Base-by-base conservation (phyloP, 2,888 invertebrate species). In the Ethmia dodecea region DNA sequence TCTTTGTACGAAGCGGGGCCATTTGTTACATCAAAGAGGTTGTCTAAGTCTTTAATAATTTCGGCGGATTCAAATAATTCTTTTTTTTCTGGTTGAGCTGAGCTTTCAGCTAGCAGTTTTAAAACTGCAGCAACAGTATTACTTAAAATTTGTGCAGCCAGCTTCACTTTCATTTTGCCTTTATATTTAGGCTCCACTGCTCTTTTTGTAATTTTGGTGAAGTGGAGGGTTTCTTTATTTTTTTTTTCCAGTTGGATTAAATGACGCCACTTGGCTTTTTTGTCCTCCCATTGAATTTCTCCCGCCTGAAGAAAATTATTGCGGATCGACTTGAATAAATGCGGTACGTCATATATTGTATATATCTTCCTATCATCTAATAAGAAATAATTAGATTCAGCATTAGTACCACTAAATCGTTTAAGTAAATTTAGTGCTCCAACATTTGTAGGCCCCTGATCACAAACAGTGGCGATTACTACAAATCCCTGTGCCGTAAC, bases 61-160 rank as follows among this genome's bases (percentile, higher is more conserved):
- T 25, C 6, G 2, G 31, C 37, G 10, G 43, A 40, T 8, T 37
- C 12, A n/a, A n/a, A n/a, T n/a, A n/a, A n/a, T n/a, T n/a, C n/a
- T n/a, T n/a, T n/a, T n/a, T n/a, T n/a, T n/a, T n/a, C n/a, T n/a
- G n/a, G n/a, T 20, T 4, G 20, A 8, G 31, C 14, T 3, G 12
- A 18, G 1, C 9, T 18, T 16, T 26, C 1, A 3, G 33, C 16
- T 3, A 37, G 5, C 8, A 42, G 14, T 33, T 28, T 42, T 22
- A 39, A 25, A 4, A 39, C 30, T 9, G 32, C 43, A 9, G 43
- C 16, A 0, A 43, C 35, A 9, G 37, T 40, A n/a, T 35, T 37
- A 22, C 43, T 43, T n/a, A 43, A 13, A 9, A 28, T 18, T 22
- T 43, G 40, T n/a, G 38, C 34, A n/a, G 40, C 43, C 20, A 11